These are phyloP conservation scores for Chrysolina americana DNA, from an alignment of 2,888 invertebrate genomes.

Conservation along the genomic window DNA sequence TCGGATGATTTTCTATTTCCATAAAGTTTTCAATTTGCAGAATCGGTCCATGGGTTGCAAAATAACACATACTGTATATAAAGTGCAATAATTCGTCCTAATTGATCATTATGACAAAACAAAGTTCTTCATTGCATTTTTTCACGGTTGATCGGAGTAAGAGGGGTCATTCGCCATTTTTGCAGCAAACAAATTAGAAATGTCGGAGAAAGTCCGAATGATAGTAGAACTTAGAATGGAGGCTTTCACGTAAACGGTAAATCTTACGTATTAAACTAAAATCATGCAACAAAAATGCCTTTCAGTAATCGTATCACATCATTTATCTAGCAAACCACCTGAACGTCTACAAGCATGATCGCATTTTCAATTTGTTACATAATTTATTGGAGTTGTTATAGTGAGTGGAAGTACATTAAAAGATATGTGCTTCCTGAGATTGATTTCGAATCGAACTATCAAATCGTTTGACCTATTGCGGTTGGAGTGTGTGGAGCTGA, in stretches of 20 bases:
- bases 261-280: conserved; percentile 21
- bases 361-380: conserved; percentile 13
- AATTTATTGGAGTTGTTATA: conserved; percentile 12
- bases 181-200: conserved; percentile 16
- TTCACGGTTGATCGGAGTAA: conserved; percentile 18
- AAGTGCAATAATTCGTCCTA: background rate
- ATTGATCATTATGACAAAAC: background rate
- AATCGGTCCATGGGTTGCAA: no score
- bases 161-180: conserved; percentile 10
- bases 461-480: background rate
- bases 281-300: conserved; percentile 20
- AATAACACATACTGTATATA: no score
- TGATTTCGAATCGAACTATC: background rate
- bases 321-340: conserved; percentile 20
- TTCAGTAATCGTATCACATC: conserved; percentile 19
- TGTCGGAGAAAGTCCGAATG: conserved; percentile 19
- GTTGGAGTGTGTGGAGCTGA: background rate
- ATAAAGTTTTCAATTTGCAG: no score
- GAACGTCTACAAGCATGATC: conserved; percentile 20
- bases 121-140: background rate
- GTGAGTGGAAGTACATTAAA: conserved; percentile 4
- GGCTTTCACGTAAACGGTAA: conserved; percentile 24
- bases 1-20: no score
- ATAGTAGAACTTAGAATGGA: conserved; percentile 20
- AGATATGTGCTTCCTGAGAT: conserved; percentile 1